phyloP scores from a whole-genome alignment of 2,113 vertebrate species.

The Catagonus wagneri region DNA sequence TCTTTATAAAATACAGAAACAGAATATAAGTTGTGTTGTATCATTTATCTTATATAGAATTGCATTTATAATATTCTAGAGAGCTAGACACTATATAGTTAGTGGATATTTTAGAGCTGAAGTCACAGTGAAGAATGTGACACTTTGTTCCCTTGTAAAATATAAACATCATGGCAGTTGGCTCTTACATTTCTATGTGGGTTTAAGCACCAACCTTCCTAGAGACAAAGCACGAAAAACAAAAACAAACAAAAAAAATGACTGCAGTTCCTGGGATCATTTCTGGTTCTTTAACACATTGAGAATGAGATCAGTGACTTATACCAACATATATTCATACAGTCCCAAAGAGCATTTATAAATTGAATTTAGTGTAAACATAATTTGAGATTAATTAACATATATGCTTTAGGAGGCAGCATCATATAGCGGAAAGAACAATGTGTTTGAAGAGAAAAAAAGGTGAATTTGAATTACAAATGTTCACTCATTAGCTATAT shows the following conservation, averaged over 20 bases:
- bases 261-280: background rate
- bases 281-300: background rate
- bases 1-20: background rate
- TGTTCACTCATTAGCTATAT: background rate
- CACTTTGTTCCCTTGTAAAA: background rate
- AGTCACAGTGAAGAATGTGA: background rate
- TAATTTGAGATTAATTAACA: slow-evolving; percentile 28
- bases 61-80: background rate
- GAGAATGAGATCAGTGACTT: background rate
- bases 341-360: background rate
- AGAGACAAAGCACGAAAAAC: background rate
- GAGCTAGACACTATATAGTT: background rate
- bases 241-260: background rate
- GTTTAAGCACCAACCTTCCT: slow-evolving; percentile 5
- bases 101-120: background rate
- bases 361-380: slow-evolving; percentile 16
- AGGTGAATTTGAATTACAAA: background rate
- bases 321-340: background rate
- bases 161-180: background rate
- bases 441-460: background rate
- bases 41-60: background rate
- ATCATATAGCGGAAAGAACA: background rate
- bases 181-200: background rate
- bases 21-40: background rate
- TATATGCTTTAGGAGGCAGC: background rate